A percentile compares a stretch with the other conserved stretches of the same genome.
phyloP scores from a whole-genome alignment of 2,113 vertebrate genomes.

The Synchiropus splendidus region DNA sequence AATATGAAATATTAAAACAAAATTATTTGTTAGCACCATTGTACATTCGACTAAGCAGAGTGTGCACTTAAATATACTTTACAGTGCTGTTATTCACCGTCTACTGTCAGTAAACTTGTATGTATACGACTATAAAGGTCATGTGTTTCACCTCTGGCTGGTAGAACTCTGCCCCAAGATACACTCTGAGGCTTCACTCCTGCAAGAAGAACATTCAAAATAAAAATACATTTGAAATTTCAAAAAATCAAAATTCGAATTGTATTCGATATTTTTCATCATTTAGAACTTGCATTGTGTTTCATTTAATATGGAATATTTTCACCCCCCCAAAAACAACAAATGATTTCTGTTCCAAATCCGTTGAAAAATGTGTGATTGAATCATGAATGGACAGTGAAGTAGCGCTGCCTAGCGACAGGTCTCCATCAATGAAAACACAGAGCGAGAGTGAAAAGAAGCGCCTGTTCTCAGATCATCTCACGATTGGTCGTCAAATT shows the following conservation, averaged over 20 bases:
- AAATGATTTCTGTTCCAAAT: too few relatives aligned
- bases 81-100: too few relatives aligned
- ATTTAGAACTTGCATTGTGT: too few relatives aligned
- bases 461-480: constrained; percentile 10
- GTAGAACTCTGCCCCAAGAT: constrained; percentile 42
- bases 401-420: constrained; percentile 14
- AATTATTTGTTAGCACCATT: neutral
- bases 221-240: neutral
- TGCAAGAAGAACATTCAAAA: constrained; percentile 13
- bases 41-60: too few relatives aligned
- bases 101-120: too few relatives aligned
- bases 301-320: too few relatives aligned
- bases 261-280: too few relatives aligned
- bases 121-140: neutral
- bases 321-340: too few relatives aligned
- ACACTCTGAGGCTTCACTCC: constrained; percentile 54
- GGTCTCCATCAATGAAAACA: constrained; percentile 29
- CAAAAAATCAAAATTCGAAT: too few relatives aligned
- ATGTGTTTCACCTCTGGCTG: constrained; percentile 38
- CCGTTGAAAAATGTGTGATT: too few relatives aligned
- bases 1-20: neutral
- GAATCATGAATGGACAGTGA: neutral
- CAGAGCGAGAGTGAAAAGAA: constrained; percentile 10
- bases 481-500: constrained; percentile 47
- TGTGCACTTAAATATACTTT: too few relatives aligned